Evolutionary conservation across 35 echinoderm and acorn worm genomes (phyloP), one percentile per base, ranked within the genome.

Genomic region (Ptychodera flava): DNA sequence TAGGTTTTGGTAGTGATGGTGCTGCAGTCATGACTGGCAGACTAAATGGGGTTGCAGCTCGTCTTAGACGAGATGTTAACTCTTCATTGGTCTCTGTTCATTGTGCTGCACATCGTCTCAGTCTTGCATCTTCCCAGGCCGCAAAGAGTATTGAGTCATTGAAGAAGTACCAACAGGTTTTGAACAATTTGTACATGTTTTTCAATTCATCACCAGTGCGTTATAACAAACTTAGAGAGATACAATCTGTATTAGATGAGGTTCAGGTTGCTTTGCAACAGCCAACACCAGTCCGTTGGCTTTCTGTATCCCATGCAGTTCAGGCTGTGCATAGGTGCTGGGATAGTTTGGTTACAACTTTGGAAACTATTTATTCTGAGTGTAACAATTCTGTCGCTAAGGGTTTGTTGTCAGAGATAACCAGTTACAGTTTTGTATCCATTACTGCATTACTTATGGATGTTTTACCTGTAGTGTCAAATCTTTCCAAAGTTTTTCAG

Each of bases 71-170:
- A 32, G 36, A 83, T 35, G 32, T 83, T 36, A 83, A 83, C 36
- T 27, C 29, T 33, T 35, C 32, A 83, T 36, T 83, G 1, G 33
- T 83, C n/a, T 36, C 33, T 33, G 81, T 83, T 0, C 32, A 83
- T 34, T 83, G 33, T 83, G 81, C 81, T 22, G 81, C 81, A 35
- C 81, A 83, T 34, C 32, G 81, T 36, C 33, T 83, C 31, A 33
- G 36, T 36, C 36, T 83, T 33, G 81, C 81, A 32, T 28, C 28
- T 22, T 83, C 81, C 31, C 81, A 83, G 36, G 81, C 81, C n/a
- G 81, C 81, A 28, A 83, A 15, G 28, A 32, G 28, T 36, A 83
- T 83, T 34, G 32, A 33, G 28, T 83, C 33, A 35, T 15, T 83
- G 36, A 36, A 33, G 32, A 33, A 83, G 81, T 36, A 83, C 33